Percentiles rank a stretch among this genome's conserved stretches.
Evolutionary conservation across 2,888 invertebrate genomes (phyloP).

Genomic region (Blastobasis adustella): DNA sequence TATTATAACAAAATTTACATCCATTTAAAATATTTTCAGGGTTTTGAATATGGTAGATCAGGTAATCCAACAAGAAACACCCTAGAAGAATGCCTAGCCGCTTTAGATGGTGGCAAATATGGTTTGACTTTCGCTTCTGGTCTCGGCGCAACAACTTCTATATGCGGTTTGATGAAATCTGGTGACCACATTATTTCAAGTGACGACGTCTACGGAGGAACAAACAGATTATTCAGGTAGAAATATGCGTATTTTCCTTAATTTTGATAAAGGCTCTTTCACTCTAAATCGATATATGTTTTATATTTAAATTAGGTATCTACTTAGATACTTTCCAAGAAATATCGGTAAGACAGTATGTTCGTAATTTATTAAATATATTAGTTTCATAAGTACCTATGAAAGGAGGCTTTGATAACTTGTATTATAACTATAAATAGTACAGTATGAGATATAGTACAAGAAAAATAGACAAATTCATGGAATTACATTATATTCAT

Average conservation of each 20-base stretch:
- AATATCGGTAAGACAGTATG: not conserved
- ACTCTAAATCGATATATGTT: no score
- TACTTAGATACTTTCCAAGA: not conserved
- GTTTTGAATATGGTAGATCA: constrained; percentile 93
- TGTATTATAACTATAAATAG: no score
- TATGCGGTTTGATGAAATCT: constrained; percentile 81
- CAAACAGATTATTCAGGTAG: constrained; percentile 80
- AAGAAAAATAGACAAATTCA: no score
- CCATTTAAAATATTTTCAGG: constrained; percentile 62
- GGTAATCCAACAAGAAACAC: constrained; percentile 95
- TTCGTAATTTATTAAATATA: not conserved
- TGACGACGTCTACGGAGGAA: constrained; percentile 97
- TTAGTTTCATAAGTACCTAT: no score
- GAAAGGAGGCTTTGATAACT: no score
- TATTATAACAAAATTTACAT: no score
- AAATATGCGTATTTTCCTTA: not conserved
- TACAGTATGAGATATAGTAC: no score
- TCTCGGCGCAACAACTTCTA: constrained; percentile 86
- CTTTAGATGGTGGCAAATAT: constrained; percentile 91
- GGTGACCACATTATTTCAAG: constrained; percentile 95
- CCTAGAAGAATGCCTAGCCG: constrained; percentile 91
- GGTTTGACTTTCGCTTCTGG: constrained; percentile 92
- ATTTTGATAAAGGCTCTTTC: no score
- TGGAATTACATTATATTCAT: no score
- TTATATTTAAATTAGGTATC: not conserved